Evolutionary conservation across 2,888 invertebrate genomes (phyloP).

Genomic region (Eilema caniola): DNA sequence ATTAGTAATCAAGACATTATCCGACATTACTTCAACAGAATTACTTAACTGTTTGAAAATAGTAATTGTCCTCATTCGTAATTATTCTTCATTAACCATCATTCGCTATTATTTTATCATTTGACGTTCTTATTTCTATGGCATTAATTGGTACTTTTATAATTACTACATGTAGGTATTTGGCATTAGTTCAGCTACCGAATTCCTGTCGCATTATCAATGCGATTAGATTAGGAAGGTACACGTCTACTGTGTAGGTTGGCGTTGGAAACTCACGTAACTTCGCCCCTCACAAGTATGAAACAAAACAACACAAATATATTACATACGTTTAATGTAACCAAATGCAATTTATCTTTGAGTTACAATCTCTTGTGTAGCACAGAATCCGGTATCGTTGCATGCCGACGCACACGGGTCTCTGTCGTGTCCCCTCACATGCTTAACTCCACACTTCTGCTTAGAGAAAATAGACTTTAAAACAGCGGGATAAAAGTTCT

Average conservation of each 20-base stretch:
- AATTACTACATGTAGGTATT: too few relatives aligned
- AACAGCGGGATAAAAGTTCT: not conserved
- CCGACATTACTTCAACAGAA: too few relatives aligned
- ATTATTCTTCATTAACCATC: too few relatives aligned
- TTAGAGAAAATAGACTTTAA: slow-evolving; percentile 38
- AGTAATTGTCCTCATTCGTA: too few relatives aligned
- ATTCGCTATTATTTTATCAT: too few relatives aligned
- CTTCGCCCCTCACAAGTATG: not conserved
- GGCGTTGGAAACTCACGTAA: not conserved
- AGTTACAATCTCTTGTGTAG: slow-evolving; percentile 57
- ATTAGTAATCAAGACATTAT: too few relatives aligned
- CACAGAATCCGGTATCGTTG: slow-evolving; percentile 68
- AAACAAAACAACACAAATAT: not conserved
- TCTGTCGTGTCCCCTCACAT: slow-evolving; percentile 67
- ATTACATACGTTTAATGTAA: slow-evolving; percentile 4
- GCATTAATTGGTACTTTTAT: too few relatives aligned
- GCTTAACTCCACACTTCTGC: slow-evolving; percentile 25
- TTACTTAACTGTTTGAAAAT: too few relatives aligned
- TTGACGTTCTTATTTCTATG: too few relatives aligned
- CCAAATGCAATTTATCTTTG: slow-evolving; percentile 36
- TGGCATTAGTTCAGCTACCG: too few relatives aligned
- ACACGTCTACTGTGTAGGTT: not conserved
- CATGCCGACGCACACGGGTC: slow-evolving; percentile 81
- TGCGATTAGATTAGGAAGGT: not conserved
- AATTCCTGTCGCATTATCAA: too few relatives aligned